Percentiles rank a stretch among this genome's conserved stretches.
Evolutionary conservation across 2,797 vertebrate genomes (phyloP).

Genomic region (Periparus ater): DNA sequence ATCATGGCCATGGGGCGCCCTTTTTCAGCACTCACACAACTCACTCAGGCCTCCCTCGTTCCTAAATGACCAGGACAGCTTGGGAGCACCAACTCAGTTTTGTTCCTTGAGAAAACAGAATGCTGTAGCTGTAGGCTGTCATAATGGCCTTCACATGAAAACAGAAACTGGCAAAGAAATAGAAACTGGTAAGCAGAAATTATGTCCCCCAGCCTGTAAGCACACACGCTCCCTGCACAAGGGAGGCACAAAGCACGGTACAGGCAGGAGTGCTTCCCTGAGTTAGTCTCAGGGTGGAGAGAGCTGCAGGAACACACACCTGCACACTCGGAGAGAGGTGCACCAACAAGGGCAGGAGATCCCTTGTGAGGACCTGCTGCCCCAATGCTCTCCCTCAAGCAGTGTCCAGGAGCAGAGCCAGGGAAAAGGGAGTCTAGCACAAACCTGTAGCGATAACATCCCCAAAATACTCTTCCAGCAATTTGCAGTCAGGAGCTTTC

Average conservation of each 20-base stretch:
- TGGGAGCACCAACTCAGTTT: not conserved
- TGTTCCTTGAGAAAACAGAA: not conserved
- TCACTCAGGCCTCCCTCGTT: not conserved
- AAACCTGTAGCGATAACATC: not conserved
- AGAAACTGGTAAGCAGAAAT: not conserved
- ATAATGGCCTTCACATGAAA: not conserved
- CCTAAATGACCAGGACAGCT: not conserved
- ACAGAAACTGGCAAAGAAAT: not conserved
- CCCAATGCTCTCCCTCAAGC: not conserved
- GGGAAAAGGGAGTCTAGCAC: not conserved
- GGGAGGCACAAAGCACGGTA: not conserved
- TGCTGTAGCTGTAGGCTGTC: not conserved
- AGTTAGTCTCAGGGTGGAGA: not conserved
- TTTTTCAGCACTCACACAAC: not conserved
- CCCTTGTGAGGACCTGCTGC: not conserved
- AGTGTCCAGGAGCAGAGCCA: not conserved
- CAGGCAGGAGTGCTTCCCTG: rapidly evolving
- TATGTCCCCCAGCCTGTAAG: not conserved
- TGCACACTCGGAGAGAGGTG: not conserved
- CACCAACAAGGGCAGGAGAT: not conserved
- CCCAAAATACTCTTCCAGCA: not conserved
- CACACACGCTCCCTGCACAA: not conserved
- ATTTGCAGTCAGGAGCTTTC: conserved; percentile 11
- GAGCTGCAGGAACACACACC: not conserved
- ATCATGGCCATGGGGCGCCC: not conserved